Conservation (phyloP, 2,113 vertebrate species). For the Myotis davidii region DNA sequence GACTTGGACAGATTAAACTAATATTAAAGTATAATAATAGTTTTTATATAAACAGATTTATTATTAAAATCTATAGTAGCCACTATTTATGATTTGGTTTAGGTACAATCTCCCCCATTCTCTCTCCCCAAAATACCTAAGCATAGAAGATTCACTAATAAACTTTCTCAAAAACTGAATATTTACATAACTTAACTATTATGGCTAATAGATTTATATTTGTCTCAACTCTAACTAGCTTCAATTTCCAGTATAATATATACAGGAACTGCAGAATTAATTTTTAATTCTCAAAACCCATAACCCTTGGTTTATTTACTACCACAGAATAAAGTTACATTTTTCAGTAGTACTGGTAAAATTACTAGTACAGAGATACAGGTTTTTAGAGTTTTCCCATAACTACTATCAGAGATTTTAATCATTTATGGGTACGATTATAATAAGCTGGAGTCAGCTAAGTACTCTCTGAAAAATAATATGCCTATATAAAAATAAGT, state of each 20-base stretch:
- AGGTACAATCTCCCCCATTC: not conserved
- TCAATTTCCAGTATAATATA: not conserved
- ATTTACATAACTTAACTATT: not conserved
- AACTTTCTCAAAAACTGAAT: slow-evolving; percentile 9
- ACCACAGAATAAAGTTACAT: not conserved
- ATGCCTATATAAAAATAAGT: not conserved
- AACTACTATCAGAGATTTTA: not conserved
- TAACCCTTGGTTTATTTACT: not conserved
- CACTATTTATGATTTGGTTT: not conserved
- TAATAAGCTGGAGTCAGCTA: not conserved
- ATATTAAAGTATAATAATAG: not conserved
- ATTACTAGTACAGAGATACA: not conserved
- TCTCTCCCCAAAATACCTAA: not conserved
- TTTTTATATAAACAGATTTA: slow-evolving; percentile 27
- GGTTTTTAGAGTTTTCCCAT: not conserved
- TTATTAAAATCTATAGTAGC: not conserved
- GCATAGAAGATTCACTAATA: not conserved
- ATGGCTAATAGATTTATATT: not conserved
- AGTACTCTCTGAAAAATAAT: not conserved
- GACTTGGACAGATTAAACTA: not conserved
- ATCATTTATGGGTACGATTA: not conserved
- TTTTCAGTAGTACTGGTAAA: not conserved
- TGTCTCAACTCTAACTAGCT: not conserved
- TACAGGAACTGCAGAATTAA: not conserved
- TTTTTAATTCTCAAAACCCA: not conserved